Evolutionary conservation across 2,797 vertebrate genomes (phyloP).

Genomic region (Smutsia temminckii): DNA sequence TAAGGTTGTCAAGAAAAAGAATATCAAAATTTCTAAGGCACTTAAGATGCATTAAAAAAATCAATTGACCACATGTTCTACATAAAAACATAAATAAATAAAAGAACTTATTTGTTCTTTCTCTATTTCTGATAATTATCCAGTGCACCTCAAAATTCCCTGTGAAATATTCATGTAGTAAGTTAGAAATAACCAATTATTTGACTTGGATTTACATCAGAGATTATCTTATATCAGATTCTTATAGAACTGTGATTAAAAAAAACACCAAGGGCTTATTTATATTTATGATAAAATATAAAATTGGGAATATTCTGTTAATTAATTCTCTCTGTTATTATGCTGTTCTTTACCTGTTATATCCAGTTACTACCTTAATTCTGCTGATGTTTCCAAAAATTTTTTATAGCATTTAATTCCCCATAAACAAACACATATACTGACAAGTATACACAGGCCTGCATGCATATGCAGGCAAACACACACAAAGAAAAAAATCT

Average conservation of each 20-base stretch:
- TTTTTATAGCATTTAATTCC: not conserved
- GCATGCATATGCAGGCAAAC: not conserved
- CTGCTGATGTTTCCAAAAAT: not conserved
- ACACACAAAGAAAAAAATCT: not conserved
- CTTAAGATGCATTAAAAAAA: constrained; percentile 12
- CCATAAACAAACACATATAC: not conserved
- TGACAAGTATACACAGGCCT: not conserved
- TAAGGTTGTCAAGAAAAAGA: not conserved
- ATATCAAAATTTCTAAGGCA: not conserved
- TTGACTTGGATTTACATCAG: not conserved
- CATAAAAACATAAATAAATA: not conserved
- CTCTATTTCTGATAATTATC: not conserved
- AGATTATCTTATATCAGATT: not conserved
- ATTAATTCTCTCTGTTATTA: constrained; percentile 2
- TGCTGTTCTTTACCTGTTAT: not conserved
- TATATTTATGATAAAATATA: constrained; percentile 2
- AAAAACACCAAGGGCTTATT: not conserved
- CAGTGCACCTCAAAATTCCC: not conserved
- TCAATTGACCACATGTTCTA: not conserved
- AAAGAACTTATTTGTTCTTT: not conserved
- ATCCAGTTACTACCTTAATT: not conserved
- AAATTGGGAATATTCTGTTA: not conserved
- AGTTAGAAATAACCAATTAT: not conserved
- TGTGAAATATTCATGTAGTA: not conserved
- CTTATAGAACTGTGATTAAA: not conserved